Base-by-base conservation (phyloP, 2,797 vertebrate species). In the Pyrocephalus nanus region DNA sequence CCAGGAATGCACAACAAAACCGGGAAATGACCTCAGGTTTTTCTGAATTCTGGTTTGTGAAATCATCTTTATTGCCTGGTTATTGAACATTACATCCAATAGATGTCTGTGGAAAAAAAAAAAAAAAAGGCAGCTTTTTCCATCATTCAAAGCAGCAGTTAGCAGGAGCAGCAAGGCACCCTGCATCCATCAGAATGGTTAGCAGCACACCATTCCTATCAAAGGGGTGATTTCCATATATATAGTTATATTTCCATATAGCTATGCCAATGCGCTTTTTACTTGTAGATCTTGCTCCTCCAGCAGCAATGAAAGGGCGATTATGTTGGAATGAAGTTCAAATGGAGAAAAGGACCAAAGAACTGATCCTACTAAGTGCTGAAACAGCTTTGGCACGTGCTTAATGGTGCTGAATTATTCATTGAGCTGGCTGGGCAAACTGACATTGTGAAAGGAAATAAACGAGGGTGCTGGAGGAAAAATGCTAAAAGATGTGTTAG, bases 381-480 rank as follows among this genome's bases (percentile, higher is more conserved):
- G 18, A 72, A 91, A 73, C 9, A 9, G 65, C 80, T 96, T 51
- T 83, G 55, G 57, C 73, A 51, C 4, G 5, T 93, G 94, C 76
- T 91, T 91, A 87, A 76, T 32, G 18, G 51, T 54, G 61, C 75
- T 97, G 93, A 97, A 96, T 96, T 97, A 95, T 96, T 94, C 92
- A 95, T 69, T 43, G 53, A 72, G 43, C 69, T 86, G 78, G 27
- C 75, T 14, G 54, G 75, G 57, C 84, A 87, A 94, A 65, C 32
- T 36, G 81, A 83, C 57, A 54, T 51, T 82, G 75, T 50, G 55
- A 47, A 76, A 58, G 58, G 38, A 74, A 94, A 80, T 72, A 86
- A 90, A 77, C 42, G 67, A 76, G 55, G 40, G 18, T 69, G 66
- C 78, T 43, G 85, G 72, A 72, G 50, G 74, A 75, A 87, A 86